A percentile compares a stretch with the other conserved stretches of the same genome.
phyloP scores from a whole-genome alignment of 2,113 vertebrate genomes.

The Bothrops jararaca region DNA sequence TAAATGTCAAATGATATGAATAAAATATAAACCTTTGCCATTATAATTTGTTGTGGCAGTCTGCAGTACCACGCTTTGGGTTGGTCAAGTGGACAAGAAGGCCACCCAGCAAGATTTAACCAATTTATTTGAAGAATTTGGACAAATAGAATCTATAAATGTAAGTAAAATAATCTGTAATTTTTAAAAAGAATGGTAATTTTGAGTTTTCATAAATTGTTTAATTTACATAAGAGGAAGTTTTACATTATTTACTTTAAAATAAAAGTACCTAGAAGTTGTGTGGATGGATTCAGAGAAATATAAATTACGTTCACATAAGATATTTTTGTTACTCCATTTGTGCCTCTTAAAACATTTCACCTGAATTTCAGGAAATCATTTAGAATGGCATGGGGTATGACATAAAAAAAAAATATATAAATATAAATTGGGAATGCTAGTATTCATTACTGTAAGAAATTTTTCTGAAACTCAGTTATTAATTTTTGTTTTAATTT shows the following conservation, averaged over 20 bases:
- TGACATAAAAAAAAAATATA: too few species aligned
- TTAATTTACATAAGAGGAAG: background rate
- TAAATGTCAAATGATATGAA: background rate
- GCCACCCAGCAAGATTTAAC: slow-evolving; percentile 97
- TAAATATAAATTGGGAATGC: background rate
- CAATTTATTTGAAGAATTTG: slow-evolving; percentile 98
- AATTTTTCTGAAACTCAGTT: background rate
- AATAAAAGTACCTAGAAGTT: background rate
- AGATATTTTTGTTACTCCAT: background rate
- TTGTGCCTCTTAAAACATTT: background rate
- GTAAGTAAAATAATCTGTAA: slow-evolving; percentile 69
- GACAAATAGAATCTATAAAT: slow-evolving; percentile 99
- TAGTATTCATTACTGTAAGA: background rate
- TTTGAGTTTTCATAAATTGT: background rate
- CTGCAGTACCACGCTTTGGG: slow-evolving; percentile 98
- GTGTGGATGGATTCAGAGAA: background rate
- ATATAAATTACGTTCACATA: background rate
- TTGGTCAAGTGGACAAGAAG: slow-evolving; percentile 98
- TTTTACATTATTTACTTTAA: background rate
- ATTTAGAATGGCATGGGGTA: background rate
- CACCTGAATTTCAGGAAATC: background rate
- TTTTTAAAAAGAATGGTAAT: background rate
- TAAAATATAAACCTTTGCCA: background rate
- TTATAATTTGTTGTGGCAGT: slow-evolving; percentile 72
- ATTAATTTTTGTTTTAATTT: background rate